phyloP scores from a whole-genome alignment of 1,140 invertebrate species.

The Neodiprion pinetum region DNA sequence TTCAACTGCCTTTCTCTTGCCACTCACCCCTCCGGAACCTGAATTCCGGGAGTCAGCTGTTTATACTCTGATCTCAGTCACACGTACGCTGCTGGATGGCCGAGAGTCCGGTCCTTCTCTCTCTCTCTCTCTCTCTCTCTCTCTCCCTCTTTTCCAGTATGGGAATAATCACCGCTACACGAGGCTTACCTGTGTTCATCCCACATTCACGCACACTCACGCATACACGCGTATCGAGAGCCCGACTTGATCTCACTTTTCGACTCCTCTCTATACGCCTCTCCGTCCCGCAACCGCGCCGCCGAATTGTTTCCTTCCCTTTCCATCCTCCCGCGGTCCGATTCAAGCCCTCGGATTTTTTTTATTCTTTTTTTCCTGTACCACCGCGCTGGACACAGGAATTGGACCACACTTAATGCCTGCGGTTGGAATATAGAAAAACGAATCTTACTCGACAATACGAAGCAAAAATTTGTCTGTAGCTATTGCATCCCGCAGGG shows the following conservation, averaged over 20 bases:
- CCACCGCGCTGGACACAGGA: not conserved
- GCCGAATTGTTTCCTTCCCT: slow-evolving; percentile 21
- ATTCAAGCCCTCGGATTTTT: slow-evolving; percentile 36
- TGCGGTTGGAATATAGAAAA: too few species aligned
- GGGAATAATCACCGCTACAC: slow-evolving; percentile 26
- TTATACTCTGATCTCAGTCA: slow-evolving; percentile 36
- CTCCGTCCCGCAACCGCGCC: slow-evolving; percentile 17
- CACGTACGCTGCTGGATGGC: not conserved
- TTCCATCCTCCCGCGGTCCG: slow-evolving; percentile 33
- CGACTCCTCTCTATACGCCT: slow-evolving; percentile 14
- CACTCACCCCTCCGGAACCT: slow-evolving; percentile 55
- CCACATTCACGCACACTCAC: slow-evolving; percentile 8
- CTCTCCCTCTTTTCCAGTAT: not conserved
- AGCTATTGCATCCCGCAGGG: too few species aligned
- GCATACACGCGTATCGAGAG: not conserved
- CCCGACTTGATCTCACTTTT: not conserved
- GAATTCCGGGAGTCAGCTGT: slow-evolving; percentile 63
- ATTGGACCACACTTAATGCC: too few species aligned
- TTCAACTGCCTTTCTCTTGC: slow-evolving; percentile 47
- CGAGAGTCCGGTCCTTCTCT: not conserved
- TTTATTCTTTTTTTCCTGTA: slow-evolving; percentile 27
- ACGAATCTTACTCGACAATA: too few species aligned
- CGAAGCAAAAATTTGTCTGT: too few species aligned
- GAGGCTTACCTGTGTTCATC: slow-evolving; percentile 22
- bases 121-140: slow-evolving; percentile 17